A percentile compares a stretch with the other conserved stretches of the same genome.
Conservation (phyloP, 23 tunicate species). For the Trididemnum clinides region DNA sequence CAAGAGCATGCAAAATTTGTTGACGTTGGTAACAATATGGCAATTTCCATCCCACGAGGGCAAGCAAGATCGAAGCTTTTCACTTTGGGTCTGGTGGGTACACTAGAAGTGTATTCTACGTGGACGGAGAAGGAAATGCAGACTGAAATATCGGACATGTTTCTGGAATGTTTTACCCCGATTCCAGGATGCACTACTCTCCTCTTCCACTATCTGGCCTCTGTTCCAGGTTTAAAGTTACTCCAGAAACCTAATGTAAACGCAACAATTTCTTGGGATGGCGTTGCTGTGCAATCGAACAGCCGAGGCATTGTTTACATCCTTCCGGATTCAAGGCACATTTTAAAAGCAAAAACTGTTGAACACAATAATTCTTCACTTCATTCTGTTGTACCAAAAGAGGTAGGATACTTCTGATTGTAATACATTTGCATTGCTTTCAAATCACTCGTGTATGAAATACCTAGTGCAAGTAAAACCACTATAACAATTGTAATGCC, state of each 20-base stretch:
- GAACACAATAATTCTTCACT: too few species aligned
- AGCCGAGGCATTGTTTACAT: constrained; percentile 4
- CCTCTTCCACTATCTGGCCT: background rate
- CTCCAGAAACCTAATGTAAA: constrained; percentile 7
- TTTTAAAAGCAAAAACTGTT: background rate
- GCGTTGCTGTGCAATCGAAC: background rate
- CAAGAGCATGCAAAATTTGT: background rate
- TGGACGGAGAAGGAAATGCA: background rate
- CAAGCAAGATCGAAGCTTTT: background rate
- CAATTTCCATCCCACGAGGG: background rate
- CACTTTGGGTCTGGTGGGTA: background rate
- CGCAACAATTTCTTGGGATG: constrained; percentile 15
- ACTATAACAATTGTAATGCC: too few species aligned
- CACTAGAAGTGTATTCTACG: background rate
- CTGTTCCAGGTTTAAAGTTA: background rate
- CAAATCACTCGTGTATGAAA: too few species aligned
- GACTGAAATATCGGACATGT: background rate
- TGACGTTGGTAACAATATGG: background rate
- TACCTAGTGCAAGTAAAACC: too few species aligned
- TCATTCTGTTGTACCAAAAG: too few species aligned
- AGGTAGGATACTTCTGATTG: too few species aligned
- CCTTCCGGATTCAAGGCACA: background rate
- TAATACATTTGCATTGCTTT: too few species aligned
- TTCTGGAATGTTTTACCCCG: background rate
- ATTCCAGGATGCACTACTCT: background rate